These are phyloP conservation scores for Sialis fuliginosa DNA, from an alignment of 2,888 invertebrate genomes.

Conservation along the genomic window DNA sequence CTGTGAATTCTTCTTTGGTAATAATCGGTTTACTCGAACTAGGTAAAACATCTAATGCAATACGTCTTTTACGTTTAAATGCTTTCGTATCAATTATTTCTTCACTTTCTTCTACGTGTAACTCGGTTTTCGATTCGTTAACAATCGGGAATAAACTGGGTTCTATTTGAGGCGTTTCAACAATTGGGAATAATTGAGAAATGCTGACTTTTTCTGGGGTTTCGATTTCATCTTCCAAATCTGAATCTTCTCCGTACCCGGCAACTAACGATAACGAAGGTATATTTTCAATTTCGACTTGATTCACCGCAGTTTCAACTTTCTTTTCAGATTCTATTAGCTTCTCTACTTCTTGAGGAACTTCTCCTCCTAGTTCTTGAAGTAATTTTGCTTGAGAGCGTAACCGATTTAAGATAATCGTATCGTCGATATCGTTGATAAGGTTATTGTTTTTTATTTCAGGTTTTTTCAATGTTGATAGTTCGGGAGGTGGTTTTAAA, in stretches of 20 bases:
- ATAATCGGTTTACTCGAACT: slow-evolving; percentile 11
- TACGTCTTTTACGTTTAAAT: slow-evolving; percentile 33
- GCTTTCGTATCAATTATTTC: slow-evolving; percentile 23
- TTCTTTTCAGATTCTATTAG: slow-evolving; percentile 11
- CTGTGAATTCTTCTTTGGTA: slow-evolving; percentile 8
- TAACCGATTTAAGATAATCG: slow-evolving; percentile 23
- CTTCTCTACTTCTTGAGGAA: slow-evolving; percentile 20
- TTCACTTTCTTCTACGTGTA: slow-evolving; percentile 3
- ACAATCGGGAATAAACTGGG: neutral
- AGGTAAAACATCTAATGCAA: slow-evolving; percentile 25
- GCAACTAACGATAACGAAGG: slow-evolving; percentile 29
- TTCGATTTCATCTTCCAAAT: slow-evolving; percentile 24
- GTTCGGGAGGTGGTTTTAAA: slow-evolving; percentile 3
- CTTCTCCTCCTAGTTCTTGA: slow-evolving; percentile 23
- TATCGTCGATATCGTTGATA: slow-evolving; percentile 18
- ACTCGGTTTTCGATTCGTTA: neutral
- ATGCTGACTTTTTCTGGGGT: slow-evolving; percentile 14
- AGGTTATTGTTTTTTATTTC: neutral
- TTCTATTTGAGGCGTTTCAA: slow-evolving; percentile 16
- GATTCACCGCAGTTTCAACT: no score
- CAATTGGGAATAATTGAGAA: slow-evolving; percentile 27
- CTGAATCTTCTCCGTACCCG: slow-evolving; percentile 35
- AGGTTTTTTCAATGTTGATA: neutral
- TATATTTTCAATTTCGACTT: slow-evolving; percentile 3
- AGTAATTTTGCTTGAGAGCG: slow-evolving; percentile 26